Evolutionary conservation across 2,888 invertebrate genomes (phyloP).

Genomic region (Plebejus melissa): DNA sequence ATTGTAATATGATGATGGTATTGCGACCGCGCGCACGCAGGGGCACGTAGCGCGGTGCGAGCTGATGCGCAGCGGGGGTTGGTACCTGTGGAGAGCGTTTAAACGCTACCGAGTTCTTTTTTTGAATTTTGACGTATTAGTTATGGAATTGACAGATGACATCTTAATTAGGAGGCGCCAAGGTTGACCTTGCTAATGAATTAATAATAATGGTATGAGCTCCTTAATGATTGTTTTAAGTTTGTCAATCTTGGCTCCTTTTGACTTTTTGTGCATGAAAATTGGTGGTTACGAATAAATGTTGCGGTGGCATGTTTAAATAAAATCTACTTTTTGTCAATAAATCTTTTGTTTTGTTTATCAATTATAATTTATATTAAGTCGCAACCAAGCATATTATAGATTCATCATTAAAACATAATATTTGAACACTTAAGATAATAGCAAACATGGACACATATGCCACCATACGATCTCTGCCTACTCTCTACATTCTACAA

Average conservation of each 20-base stretch:
- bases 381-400: background rate
- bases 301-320: no score
- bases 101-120: constrained; percentile 49
- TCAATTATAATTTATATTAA: background rate
- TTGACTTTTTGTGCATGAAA: no score
- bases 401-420: background rate
- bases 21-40: constrained; percentile 20
- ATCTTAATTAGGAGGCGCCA: constrained; percentile 9
- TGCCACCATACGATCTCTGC: background rate
- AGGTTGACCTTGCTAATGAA: background rate
- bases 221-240: background rate
- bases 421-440: constrained; percentile 5
- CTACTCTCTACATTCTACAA: background rate
- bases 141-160: constrained; percentile 9
- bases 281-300: no score
- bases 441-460: constrained; percentile 27
- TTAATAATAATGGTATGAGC: background rate
- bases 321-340: background rate
- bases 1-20: constrained; percentile 19
- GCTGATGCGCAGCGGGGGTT: constrained; percentile 43
- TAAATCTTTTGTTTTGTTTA: background rate
- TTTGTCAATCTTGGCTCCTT: background rate
- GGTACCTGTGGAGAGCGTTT: constrained; percentile 42
- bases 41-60: constrained; percentile 33
- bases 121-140: constrained; percentile 43